A percentile compares a stretch with the other conserved stretches of the same genome.
These are phyloP conservation scores for Ectropis grisescens DNA, from an alignment of 1,140 invertebrate genomes.

Conservation along the genomic window DNA sequence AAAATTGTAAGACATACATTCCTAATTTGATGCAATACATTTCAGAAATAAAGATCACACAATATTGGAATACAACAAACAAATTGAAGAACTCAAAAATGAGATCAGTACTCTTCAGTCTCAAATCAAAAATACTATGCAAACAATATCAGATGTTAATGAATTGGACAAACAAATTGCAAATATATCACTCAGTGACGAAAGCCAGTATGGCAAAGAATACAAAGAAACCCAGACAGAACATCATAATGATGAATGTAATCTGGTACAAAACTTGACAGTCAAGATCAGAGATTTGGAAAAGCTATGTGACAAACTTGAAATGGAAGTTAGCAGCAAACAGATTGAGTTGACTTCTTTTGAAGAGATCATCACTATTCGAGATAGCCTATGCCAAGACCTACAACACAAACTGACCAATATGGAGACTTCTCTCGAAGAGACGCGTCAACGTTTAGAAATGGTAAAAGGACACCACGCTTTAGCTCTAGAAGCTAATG, in stretches of 20 bases:
- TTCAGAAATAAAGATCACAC: conserved; percentile 57
- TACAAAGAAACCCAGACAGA: too few relatives aligned
- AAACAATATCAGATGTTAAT: too few relatives aligned
- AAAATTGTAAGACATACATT: too few relatives aligned
- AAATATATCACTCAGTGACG: too few relatives aligned
- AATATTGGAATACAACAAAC: conserved; percentile 49
- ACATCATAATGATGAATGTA: neutral
- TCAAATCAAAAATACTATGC: too few relatives aligned
- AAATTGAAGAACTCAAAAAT: conserved; percentile 55
- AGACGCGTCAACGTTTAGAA: conserved; percentile 54
- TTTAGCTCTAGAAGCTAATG: conserved; percentile 63
- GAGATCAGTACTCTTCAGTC: conserved; percentile 34
- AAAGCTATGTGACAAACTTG: conserved; percentile 42
- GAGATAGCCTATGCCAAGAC: conserved; percentile 57
- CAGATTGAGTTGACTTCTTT: conserved; percentile 52
- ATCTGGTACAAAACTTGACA: conserved; percentile 24
- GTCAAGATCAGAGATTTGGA: conserved; percentile 31
- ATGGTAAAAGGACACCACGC: conserved; percentile 64
- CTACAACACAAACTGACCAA: conserved; percentile 52
- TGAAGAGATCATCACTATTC: conserved; percentile 52
- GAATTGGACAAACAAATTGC: too few relatives aligned
- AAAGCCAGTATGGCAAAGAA: too few relatives aligned
- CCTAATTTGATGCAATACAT: too few relatives aligned
- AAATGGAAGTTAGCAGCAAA: conserved; percentile 44
- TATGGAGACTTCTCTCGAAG: conserved; percentile 40